Percentiles rank a stretch among this genome's conserved stretches.
Evolutionary conservation across 2,888 invertebrate species (phyloP).

Genomic region (Epinotia nisella): DNA sequence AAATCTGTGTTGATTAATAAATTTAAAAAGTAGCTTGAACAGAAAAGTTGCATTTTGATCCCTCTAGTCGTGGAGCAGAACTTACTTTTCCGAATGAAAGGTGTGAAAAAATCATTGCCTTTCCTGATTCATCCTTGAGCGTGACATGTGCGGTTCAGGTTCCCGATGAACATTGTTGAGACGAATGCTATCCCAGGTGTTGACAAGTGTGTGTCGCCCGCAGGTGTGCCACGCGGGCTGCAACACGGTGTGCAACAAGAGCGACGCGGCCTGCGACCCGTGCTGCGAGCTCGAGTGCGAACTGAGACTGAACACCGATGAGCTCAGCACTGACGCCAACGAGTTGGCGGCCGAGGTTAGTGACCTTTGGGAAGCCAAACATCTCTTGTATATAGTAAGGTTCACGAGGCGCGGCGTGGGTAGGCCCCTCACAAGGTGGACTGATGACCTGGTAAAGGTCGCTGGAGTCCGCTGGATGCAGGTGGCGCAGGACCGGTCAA

Average conservation of each 20-base stretch:
- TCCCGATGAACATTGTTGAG: neutral
- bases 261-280: slow-evolving; percentile 79
- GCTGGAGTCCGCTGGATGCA: too few relatives aligned
- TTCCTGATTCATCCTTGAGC: neutral
- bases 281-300: slow-evolving; percentile 71
- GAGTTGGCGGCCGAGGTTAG: slow-evolving; percentile 79
- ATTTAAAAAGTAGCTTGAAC: too few relatives aligned
- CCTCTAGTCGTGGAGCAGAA: too few relatives aligned
- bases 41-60: too few relatives aligned
- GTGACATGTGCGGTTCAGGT: neutral
- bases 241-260: slow-evolving; percentile 64
- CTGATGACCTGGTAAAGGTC: too few relatives aligned
- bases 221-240: slow-evolving; percentile 51
- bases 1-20: too few relatives aligned
- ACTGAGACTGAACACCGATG: slow-evolving; percentile 68
- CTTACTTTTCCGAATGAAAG: too few relatives aligned
- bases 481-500: too few relatives aligned
- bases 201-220: neutral
- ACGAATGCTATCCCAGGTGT: neutral
- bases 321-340: slow-evolving; percentile 77
- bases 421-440: too few relatives aligned
- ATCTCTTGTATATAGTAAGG: too few relatives aligned
- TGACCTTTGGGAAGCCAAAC: neutral
- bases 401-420: too few relatives aligned
- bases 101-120: too few relatives aligned